These are phyloP conservation scores for Rotaria macrura DNA, from an alignment of 2,888 invertebrate species.

Conservation along the genomic window DNA sequence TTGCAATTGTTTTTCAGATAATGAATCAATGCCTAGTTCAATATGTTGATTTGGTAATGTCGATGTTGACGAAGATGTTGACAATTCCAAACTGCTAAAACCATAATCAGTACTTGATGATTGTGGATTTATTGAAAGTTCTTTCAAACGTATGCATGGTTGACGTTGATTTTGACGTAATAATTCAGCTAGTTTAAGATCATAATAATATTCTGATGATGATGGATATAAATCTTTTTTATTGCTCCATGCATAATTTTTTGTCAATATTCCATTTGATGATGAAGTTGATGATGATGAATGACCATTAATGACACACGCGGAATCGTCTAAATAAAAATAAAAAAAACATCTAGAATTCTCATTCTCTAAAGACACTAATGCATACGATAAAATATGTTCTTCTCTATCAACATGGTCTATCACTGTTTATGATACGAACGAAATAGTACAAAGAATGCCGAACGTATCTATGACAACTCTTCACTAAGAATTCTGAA, in stretches of 20 bases:
- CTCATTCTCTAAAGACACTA: neutral
- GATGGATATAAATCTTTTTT: neutral
- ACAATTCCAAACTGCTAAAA: neutral
- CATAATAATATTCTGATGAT: neutral
- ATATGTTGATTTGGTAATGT: neutral
- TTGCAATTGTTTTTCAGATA: neutral
- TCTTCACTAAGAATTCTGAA: too few relatives aligned
- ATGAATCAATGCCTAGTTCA: neutral
- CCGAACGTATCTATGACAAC: too few relatives aligned
- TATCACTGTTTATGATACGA: too few relatives aligned
- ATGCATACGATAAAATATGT: neutral
- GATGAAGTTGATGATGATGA: neutral
- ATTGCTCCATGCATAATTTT: neutral
- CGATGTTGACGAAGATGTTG: neutral
- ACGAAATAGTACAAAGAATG: too few relatives aligned
- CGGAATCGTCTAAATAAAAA: neutral
- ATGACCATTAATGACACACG: neutral
- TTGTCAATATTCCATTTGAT: neutral
- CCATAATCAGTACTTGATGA: slow-evolving; percentile 11
- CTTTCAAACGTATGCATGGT: neutral
- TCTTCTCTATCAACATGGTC: too few relatives aligned
- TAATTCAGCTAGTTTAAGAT: slow-evolving; percentile 11
- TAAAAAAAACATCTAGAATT: neutral
- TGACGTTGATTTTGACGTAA: neutral
- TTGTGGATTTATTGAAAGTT: neutral